Base-by-base conservation (phyloP, 2,113 vertebrate species). In the Struthio camelus region DNA sequence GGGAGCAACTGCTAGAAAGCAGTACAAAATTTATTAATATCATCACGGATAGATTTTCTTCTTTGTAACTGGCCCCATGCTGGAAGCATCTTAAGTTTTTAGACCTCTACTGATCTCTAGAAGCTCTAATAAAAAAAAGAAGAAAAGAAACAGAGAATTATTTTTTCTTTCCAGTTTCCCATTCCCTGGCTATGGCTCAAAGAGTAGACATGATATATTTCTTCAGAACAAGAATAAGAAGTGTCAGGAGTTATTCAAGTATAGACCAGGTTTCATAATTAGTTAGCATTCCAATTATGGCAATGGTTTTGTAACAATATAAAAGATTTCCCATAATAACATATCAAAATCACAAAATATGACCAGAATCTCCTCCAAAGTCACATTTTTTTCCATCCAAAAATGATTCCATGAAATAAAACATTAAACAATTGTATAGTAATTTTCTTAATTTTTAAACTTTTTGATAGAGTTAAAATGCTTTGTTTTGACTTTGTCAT, bases 271-370 rank as follows among this genome's bases (percentile, higher is more conserved):
- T 9, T 82, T 8, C 32, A 40, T 67, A 81, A 62, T 67, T 78
- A 86, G 48, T 46, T 70, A 58, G 7, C 15, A 87, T 32, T 84
- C 42, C 30, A 38, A 78, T 73, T 80, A 72, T 1, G 7, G 9
- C 87, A 72, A 89, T 56, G 22, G 36, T 79, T 95, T 76, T 50
- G 14, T 34, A 87, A 62, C 3, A 34, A 4, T 40, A 2, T 22
- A 89, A 66, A 27, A 89, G 6, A 90, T 94, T 90, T 30, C 19
- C 30, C 3, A 23, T 24, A 82, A 64, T 24, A 72, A 40, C 36
- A 40, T 3, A 11, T 72, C 79, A 94, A 82, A 77, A 89, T 54
- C 67, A 82, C 70, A 76, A 93, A 65, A 69, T 73, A 90, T 44
- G 17, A 86, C 11, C 17, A 70, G 91, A 88, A 90, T 3, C 38